Conservation (phyloP, 2,888 invertebrate species). For the Drosophila tanythrix region DNA sequence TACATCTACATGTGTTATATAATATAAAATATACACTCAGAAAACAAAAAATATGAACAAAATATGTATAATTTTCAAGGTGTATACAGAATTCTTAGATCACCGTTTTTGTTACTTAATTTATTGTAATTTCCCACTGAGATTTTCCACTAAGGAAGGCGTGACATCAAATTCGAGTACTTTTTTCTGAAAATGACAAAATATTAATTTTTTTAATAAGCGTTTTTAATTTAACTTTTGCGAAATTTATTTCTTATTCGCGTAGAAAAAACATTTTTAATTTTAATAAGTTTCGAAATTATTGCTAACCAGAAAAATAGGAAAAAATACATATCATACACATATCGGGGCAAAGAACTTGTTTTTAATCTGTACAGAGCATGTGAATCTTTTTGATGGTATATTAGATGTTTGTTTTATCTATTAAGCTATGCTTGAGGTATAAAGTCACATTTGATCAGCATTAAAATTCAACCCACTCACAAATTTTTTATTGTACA, state of each 20-base stretch:
- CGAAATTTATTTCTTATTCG: not conserved
- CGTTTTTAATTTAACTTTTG: not conserved
- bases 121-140: not conserved
- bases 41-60: not conserved
- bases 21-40: not conserved
- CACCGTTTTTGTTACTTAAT: not conserved
- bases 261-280: not conserved
- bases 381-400: not conserved
- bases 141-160: not conserved
- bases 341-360: not conserved
- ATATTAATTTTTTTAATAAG: not conserved
- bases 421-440: not conserved
- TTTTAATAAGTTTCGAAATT: not conserved
- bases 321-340: not conserved
- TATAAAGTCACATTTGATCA: not conserved
- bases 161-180: not conserved
- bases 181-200: not conserved
- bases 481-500: constrained; percentile 9
- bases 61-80: too few relatives aligned
- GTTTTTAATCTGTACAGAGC: not conserved
- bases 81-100: too few relatives aligned
- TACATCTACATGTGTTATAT: not conserved
- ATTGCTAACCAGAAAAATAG: not conserved
- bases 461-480: not conserved
- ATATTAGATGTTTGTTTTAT: not conserved